phyloP scores from a whole-genome alignment of 2,888 invertebrate species.

The Nomada ferruginata region DNA sequence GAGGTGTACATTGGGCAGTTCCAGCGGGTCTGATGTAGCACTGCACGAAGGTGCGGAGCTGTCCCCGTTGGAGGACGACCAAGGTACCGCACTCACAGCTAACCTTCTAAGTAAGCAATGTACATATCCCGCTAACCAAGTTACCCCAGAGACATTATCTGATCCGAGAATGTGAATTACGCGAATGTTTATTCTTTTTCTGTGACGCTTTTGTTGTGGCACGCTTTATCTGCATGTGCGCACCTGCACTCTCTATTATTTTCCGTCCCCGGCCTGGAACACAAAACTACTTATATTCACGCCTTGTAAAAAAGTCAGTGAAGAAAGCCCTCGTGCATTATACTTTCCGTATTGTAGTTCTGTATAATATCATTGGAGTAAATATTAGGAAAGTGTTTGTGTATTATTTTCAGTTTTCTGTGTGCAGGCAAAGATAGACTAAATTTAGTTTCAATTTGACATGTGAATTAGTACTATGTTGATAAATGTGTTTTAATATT shows the following conservation, averaged over 20 bases:
- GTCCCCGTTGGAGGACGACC: slow-evolving; percentile 86
- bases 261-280: not conserved
- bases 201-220: slow-evolving; percentile 27
- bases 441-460: no score
- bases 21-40: slow-evolving; percentile 88
- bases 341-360: no score
- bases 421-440: no score
- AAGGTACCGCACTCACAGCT: slow-evolving; percentile 86
- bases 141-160: slow-evolving; percentile 46
- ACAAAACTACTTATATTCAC: slow-evolving; percentile 7
- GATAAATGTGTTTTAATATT: no score
- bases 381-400: no score
- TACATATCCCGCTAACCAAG: slow-evolving; percentile 78
- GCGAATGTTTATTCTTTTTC: slow-evolving; percentile 1
- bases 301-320: slow-evolving; percentile 8
- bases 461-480: no score
- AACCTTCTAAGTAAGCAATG: slow-evolving; percentile 84
- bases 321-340: no score
- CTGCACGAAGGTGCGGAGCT: slow-evolving; percentile 88
- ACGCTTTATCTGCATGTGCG: slow-evolving; percentile 46
- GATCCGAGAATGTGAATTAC: slow-evolving; percentile 19
- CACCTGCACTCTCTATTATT: slow-evolving; percentile 15
- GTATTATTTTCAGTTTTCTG: no score
- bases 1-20: slow-evolving; percentile 86
- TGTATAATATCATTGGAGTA: no score